phyloP scores from a whole-genome alignment of 2,888 invertebrate genomes.

The Ceramica pisi region DNA sequence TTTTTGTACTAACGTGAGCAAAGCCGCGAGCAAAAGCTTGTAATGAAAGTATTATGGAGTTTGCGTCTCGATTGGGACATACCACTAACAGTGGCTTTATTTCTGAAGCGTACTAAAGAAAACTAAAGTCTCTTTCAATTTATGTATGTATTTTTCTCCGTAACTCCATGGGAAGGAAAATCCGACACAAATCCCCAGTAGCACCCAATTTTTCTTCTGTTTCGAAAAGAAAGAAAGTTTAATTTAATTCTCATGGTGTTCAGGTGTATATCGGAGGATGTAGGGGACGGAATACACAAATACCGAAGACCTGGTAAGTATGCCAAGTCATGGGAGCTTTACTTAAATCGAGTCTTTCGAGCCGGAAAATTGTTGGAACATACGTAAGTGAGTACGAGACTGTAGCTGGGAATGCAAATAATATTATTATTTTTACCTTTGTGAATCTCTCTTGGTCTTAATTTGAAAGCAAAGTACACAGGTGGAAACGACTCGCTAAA shows the following conservation, averaged over 20 bases:
- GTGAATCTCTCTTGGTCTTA: not conserved
- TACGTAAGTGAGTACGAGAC: conserved; percentile 32
- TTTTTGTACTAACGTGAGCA: too few relatives aligned
- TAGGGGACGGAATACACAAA: conserved; percentile 32
- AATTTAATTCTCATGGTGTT: conserved; percentile 43
- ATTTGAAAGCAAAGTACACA: not conserved
- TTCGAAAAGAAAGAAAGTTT: conserved; percentile 21
- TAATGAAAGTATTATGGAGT: too few relatives aligned
- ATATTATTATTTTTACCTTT: not conserved
- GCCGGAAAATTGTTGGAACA: conserved; percentile 68
- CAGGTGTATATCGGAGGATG: conserved; percentile 41
- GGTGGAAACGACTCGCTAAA: not conserved
- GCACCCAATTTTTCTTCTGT: conserved; percentile 33
- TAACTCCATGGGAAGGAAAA: conserved; percentile 3
- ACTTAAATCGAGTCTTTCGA: conserved; percentile 67
- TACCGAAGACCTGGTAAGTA: conserved; percentile 57
- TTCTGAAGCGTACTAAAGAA: not conserved
- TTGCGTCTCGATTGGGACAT: too few relatives aligned
- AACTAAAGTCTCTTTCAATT: not conserved
- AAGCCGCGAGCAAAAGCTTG: too few relatives aligned
- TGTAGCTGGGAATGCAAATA: conserved; percentile 46
- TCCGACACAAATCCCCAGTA: conserved; percentile 29
- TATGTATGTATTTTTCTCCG: too few relatives aligned
- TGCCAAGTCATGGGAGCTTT: conserved; percentile 67
- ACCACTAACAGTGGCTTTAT: not conserved